A percentile compares a stretch with the other conserved stretches of the same genome.
phyloP scores from a whole-genome alignment of 2,888 invertebrate genomes.

The Fabriciana adippe region DNA sequence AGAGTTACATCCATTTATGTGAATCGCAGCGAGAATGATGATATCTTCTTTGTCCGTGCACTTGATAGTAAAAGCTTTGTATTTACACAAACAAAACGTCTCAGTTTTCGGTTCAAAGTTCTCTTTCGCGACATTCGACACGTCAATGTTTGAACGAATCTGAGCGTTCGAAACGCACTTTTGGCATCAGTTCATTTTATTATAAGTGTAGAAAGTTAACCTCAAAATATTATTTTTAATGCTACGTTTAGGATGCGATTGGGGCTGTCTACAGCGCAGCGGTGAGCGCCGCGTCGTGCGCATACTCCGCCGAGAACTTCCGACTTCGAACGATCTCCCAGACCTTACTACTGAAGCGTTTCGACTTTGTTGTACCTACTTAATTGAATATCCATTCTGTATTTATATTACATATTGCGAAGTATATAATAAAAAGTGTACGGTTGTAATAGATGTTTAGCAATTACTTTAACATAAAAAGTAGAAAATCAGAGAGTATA shows the following conservation, averaged over 20 bases:
- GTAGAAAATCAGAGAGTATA: not conserved
- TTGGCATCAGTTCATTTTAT: constrained; percentile 61
- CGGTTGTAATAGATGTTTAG: not conserved
- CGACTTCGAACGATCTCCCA: constrained; percentile 58
- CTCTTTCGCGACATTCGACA: constrained; percentile 79
- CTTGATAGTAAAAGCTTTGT: constrained; percentile 79
- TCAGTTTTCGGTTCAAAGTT: constrained; percentile 72
- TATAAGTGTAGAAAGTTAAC: constrained; percentile 67
- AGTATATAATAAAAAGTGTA: not conserved
- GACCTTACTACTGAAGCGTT: constrained; percentile 19
- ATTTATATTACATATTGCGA: constrained; percentile 5
- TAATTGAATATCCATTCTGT: constrained; percentile 9
- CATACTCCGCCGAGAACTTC: constrained; percentile 53
- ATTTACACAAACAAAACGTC: constrained; percentile 82
- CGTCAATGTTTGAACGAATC: constrained; percentile 55
- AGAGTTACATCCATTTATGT: constrained; percentile 56
- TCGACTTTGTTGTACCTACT: constrained; percentile 20
- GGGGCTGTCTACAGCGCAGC: constrained; percentile 57
- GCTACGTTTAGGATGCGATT: constrained; percentile 74
- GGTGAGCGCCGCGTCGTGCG: constrained; percentile 35
- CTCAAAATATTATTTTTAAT: constrained; percentile 79
- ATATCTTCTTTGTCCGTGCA: constrained; percentile 80
- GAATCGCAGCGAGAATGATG: constrained; percentile 59
- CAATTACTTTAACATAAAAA: not conserved
- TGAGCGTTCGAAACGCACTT: constrained; percentile 52